A percentile compares a stretch with the other conserved stretches of the same genome.
Evolutionary conservation across 2,113 vertebrate genomes (phyloP).

Genomic region (Antechinus flavipes): DNA sequence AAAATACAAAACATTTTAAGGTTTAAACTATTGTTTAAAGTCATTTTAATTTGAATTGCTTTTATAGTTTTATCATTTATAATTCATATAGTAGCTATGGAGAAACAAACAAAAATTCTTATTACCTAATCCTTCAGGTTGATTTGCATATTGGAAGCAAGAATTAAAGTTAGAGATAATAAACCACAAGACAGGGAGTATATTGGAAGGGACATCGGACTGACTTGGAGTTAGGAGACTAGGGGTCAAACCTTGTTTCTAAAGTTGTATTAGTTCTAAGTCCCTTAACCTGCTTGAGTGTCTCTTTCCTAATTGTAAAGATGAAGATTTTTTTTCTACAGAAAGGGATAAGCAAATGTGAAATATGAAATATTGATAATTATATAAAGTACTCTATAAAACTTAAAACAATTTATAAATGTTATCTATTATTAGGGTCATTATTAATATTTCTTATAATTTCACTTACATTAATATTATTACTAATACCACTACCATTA

Average conservation of each 20-base stretch:
- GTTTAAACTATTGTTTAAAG: background rate
- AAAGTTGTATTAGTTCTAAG: background rate
- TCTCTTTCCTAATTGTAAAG: background rate
- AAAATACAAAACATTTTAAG: background rate
- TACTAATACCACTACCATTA: background rate
- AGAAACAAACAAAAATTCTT: background rate
- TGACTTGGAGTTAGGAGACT: background rate
- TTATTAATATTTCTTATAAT: background rate
- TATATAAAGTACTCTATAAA: background rate
- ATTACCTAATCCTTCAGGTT: background rate
- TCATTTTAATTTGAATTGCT: background rate
- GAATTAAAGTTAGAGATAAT: background rate
- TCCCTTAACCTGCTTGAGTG: background rate
- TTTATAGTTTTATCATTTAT: background rate
- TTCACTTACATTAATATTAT: background rate
- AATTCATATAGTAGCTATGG: background rate
- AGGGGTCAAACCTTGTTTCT: background rate
- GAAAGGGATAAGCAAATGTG: background rate
- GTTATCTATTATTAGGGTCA: background rate
- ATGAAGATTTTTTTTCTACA: background rate
- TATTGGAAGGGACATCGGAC: background rate
- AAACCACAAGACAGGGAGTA: background rate
- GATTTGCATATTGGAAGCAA: background rate
- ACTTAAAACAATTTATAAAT: background rate
- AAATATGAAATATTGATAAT: background rate